These are phyloP conservation scores for Thecophora atra DNA, from an alignment of 2,888 invertebrate species.

Conservation along the genomic window DNA sequence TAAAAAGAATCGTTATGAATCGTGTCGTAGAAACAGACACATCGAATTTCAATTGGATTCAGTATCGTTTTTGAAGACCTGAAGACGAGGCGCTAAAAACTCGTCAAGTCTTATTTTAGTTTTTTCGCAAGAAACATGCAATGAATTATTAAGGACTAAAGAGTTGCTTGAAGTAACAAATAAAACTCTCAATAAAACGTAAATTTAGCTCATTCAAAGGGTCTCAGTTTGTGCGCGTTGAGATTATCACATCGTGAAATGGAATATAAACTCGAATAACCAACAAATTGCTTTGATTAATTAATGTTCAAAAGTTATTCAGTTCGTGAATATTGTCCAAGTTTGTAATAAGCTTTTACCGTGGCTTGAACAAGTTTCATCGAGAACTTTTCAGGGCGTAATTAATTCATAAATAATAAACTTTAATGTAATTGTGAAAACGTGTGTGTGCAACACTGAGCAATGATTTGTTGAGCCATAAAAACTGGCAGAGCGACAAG, in stretches of 20 bases:
- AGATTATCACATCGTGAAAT: no score
- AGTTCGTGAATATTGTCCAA: no score
- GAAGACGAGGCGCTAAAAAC: constrained; percentile 8
- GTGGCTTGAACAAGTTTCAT: not conserved
- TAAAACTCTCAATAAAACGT: no score
- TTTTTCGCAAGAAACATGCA: not conserved
- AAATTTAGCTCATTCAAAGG: no score
- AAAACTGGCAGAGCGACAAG: not conserved
- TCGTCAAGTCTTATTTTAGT: not conserved
- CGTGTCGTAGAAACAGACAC: constrained; percentile 6
- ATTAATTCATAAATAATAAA: constrained; percentile 10
- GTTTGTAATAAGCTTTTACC: not conserved
- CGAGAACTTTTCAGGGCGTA: not conserved
- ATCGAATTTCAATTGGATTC: constrained; percentile 9
- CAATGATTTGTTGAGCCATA: constrained; percentile 18
- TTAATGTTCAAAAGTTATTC: no score
- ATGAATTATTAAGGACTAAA: not conserved
- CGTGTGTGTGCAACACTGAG: constrained; percentile 4
- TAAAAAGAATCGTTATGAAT: not conserved
- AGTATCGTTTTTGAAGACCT: constrained; percentile 10
- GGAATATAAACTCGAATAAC: no score
- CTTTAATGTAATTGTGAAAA: not conserved
- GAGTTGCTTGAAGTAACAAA: not conserved
- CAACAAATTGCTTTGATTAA: no score
- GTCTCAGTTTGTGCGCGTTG: no score